Conservation (phyloP, 2,797 vertebrate genomes). For the Pipistrellus kuhlii region DNA sequence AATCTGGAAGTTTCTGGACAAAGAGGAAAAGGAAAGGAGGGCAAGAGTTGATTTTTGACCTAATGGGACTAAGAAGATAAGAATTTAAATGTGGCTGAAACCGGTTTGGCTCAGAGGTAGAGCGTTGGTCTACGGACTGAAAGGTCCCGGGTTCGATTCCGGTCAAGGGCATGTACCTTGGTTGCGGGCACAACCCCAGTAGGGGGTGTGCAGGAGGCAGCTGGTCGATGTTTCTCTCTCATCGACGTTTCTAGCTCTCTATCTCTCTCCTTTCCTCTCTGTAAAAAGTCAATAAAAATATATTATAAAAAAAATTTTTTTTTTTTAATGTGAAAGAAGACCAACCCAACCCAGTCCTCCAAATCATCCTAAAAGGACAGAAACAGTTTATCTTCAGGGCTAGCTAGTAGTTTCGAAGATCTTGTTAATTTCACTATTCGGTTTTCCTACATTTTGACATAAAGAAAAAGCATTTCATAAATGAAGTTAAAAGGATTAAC, state of each 20-base stretch:
- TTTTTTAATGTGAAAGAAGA: not conserved
- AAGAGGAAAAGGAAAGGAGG: not conserved
- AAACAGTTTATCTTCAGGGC: not conserved
- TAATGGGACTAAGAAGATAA: not conserved
- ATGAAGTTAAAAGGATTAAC: slow-evolving; percentile 27
- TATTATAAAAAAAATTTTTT: not conserved
- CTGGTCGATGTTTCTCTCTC: too few species aligned
- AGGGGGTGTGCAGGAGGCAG: too few species aligned
- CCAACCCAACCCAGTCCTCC: not conserved
- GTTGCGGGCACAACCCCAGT: too few species aligned
- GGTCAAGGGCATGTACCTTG: too few species aligned
- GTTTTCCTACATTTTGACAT: slow-evolving; percentile 12
- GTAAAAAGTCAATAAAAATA: too few species aligned
- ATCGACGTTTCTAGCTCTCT: too few species aligned
- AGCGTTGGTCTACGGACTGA: too few species aligned
- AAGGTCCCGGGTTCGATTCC: too few species aligned
- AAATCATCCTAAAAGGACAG: not conserved
- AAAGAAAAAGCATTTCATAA: slow-evolving; percentile 32
- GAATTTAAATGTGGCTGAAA: not conserved
- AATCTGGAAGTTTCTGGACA: not conserved
- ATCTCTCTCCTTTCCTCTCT: too few species aligned
- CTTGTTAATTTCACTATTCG: slow-evolving; percentile 4
- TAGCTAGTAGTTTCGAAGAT: slow-evolving; percentile 23
- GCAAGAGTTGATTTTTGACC: slow-evolving; percentile 3
- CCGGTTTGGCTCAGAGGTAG: too few species aligned